Conservation (phyloP, 1,140 invertebrate species). For the Trichonephila clavipes region DNA sequence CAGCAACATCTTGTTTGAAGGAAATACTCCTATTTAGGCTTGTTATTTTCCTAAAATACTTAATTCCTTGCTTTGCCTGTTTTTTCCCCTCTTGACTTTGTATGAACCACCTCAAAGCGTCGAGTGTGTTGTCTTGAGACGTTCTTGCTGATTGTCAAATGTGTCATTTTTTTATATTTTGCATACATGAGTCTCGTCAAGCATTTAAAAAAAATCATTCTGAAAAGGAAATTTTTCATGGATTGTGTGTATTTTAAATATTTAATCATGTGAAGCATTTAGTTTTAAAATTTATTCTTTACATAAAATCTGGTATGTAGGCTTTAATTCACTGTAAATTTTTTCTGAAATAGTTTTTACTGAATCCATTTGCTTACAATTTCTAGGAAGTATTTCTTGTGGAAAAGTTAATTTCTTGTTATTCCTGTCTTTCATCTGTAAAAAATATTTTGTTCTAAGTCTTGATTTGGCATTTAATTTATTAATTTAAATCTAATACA, state of each 20-base stretch:
- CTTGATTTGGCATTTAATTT: too few relatives aligned
- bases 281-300: neutral
- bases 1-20: neutral
- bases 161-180: constrained; percentile 29
- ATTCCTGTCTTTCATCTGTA: too few relatives aligned
- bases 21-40: constrained; percentile 18
- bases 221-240: neutral
- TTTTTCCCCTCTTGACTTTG: neutral
- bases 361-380: too few relatives aligned
- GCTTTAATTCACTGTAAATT: too few relatives aligned
- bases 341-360: too few relatives aligned
- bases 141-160: neutral
- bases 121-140: neutral
- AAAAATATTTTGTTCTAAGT: too few relatives aligned
- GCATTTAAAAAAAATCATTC: too few relatives aligned
- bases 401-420: too few relatives aligned
- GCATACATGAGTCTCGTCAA: neutral
- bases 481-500: too few relatives aligned
- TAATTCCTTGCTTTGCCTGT: neutral
- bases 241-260: neutral
- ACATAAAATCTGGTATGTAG: too few relatives aligned
- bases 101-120: neutral
- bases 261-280: neutral
- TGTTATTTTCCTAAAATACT: constrained; percentile 25
- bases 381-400: too few relatives aligned